phyloP scores from a whole-genome alignment of 1,140 invertebrate species.

The Ruditapes philippinarum region DNA sequence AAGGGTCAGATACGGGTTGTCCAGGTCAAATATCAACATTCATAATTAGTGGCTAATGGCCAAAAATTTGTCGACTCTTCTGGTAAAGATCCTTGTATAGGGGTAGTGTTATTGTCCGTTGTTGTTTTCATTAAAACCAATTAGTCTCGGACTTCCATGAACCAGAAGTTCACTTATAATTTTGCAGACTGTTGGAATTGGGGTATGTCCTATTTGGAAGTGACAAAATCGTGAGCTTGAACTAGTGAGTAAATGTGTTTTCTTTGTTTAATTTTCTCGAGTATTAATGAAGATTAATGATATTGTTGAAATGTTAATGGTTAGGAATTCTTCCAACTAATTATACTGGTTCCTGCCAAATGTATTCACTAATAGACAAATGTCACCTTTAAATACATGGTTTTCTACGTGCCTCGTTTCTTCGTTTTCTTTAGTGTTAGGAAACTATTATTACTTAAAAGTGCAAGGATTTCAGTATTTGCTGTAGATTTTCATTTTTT shows the following conservation, averaged over 20 bases:
- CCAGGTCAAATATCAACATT: neutral
- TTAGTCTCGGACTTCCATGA: too few relatives aligned
- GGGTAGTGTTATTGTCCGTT: slow-evolving; percentile 16
- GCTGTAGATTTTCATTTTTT: too few relatives aligned
- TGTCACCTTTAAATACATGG: slow-evolving; percentile 6
- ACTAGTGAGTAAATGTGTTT: slow-evolving; percentile 49
- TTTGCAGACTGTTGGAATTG: too few relatives aligned
- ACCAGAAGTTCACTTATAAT: too few relatives aligned
- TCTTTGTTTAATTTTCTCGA: slow-evolving; percentile 51
- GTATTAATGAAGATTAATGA: slow-evolving; percentile 48
- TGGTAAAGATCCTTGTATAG: slow-evolving; percentile 21
- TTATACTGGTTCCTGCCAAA: slow-evolving; percentile 33
- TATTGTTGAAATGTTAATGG: slow-evolving; percentile 30
- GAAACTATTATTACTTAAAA: too few relatives aligned
- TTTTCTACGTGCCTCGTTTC: too few relatives aligned
- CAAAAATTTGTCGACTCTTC: neutral
- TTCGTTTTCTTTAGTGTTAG: too few relatives aligned
- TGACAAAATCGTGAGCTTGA: too few relatives aligned
- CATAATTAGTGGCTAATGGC: slow-evolving; percentile 42
- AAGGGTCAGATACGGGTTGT: slow-evolving; percentile 30
- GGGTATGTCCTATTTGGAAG: too few relatives aligned
- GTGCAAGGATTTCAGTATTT: too few relatives aligned
- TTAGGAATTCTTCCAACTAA: neutral
- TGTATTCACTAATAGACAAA: neutral
- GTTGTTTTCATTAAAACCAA: too few relatives aligned